Evolutionary conservation across 2,888 invertebrate genomes (phyloP), one percentile per base, ranked within the genome.

Genomic region (Trachelus tabidus): DNA sequence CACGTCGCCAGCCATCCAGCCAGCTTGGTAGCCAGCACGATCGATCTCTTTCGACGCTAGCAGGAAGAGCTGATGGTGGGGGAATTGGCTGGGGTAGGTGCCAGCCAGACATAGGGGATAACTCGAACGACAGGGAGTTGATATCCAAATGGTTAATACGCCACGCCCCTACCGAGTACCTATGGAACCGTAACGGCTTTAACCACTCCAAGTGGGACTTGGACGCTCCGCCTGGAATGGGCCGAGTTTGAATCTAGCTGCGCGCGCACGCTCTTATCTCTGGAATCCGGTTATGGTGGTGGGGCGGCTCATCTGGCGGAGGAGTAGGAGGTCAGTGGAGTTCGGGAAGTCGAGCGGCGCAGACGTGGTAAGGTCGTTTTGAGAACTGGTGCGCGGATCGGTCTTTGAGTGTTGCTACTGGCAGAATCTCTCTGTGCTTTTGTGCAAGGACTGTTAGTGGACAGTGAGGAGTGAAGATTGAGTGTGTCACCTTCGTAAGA

Each of bases 181-280:
- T 56, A 56, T 56, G 56, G 56, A 56, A 56, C 56, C 23, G 56
- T 56, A 56, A 56, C 56, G 56, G 56, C 56, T 15, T 56, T 56
- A 56, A 56, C 56, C 56, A 56, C 23, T 56, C 23, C 56, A 56
- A 56, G 23, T 56, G 56, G 56, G 56, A 56, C 56, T 56, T 23
- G 56, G 56, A 56, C 23, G 56, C 56, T 56, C 56, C 56, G 56
- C 56, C 56, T 23, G 23, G 9, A 56, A 56, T 56, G 56, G 56
- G 56, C 56, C 23, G 56, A 56, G 56, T 56, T 56, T 56, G 56
- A 56, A 56, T 56, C 2, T 23, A 87, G 76, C 31, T 79, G 77
- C 73, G 34, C 81, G 92, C 92, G 87, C 92, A 92, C 87, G 79
- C 73, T 69, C 92, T 92, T 87, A 92, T 92, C 88, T 92, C 93